Evolutionary conservation across 53 echinoderm and acorn worm species (phyloP), one percentile per base, ranked within the genome.

Genomic region (Apostichopus leukothele): DNA sequence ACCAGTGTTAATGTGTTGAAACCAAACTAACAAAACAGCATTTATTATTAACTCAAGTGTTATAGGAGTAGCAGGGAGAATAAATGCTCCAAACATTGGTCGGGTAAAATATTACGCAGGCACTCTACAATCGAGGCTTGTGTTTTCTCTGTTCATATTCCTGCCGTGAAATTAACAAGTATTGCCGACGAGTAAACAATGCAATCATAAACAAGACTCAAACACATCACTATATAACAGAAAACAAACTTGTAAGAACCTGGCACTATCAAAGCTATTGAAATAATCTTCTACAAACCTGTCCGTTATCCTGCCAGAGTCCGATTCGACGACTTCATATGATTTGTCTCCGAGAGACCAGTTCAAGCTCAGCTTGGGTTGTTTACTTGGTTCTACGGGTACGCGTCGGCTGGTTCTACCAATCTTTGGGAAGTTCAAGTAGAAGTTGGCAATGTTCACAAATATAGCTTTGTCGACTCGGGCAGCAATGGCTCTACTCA

Each of bases 401-500:
- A 88, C 76, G 3, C 76, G 88, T 3, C 86, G 84, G 12, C 91
- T 89, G 9, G 92, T 89, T 10, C 93, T 67, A n/a, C 90, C 91
- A 6, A 98, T 88, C 57, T 89, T 84, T 6, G 95, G 95, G 39
- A 94, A 93, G 67, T 98, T 94, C 10, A 94, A 83, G 19, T 83
- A 60, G 60, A 89, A 98, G 12, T 83, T 85, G 27, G 92, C 89
- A 12, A 93, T 75, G 8, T 25, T 84, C 5, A 67, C 90, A 7
- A 90, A 91, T 23, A 95, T 60, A 14, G 86, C 88, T 71, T 94
- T 93, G 74, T 95, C 94, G 14, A 95, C 86, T 67, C 98, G 90
- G 75, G 94, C 94, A 53, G 95, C 94, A 52, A 98, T 60, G 12
- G 98, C 98, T 68, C 98, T 88, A 14, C 94, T 92, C 10, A 98